Conservation (phyloP, 2,888 invertebrate genomes). For the Macrosiphum euphorbiae region DNA sequence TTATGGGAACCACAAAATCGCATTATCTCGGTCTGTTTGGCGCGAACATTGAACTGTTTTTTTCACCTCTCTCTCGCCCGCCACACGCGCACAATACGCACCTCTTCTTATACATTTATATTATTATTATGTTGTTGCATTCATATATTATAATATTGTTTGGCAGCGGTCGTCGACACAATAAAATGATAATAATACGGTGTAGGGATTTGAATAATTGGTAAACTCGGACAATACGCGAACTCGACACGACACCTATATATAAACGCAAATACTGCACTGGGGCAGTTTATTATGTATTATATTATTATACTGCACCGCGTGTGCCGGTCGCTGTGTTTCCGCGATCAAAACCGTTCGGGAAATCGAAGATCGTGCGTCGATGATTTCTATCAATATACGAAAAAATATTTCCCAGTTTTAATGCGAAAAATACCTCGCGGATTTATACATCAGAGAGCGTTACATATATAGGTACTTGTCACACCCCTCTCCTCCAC, state of each 20-base stretch:
- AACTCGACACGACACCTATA: conserved; percentile 63
- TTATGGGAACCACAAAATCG: conserved; percentile 62
- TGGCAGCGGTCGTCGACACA: conserved; percentile 35
- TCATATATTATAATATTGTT: conserved; percentile 38
- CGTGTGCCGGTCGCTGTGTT: neutral
- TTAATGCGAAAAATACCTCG: conserved; percentile 12
- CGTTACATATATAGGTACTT: too few species aligned
- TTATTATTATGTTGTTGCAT: conserved; percentile 30
- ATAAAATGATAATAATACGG: conserved; percentile 44
- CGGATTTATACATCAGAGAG: neutral
- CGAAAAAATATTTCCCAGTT: neutral
- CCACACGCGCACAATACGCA: conserved; percentile 25
- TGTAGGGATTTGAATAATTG: conserved; percentile 63
- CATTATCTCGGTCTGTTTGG: conserved; percentile 64
- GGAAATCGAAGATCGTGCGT: neutral
- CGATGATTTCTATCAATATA: conserved; percentile 14
- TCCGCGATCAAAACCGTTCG: neutral
- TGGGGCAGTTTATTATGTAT: neutral
- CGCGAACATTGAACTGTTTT: conserved; percentile 61
- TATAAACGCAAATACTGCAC: neutral
- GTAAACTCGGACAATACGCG: conserved; percentile 59
- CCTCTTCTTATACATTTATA: conserved; percentile 44
- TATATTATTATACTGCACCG: conserved; percentile 7
- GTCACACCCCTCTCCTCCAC: too few species aligned
- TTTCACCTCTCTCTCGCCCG: conserved; percentile 22